Conservation (phyloP, 2,797 vertebrate genomes). For the Hydrolagus colliei region DNA sequence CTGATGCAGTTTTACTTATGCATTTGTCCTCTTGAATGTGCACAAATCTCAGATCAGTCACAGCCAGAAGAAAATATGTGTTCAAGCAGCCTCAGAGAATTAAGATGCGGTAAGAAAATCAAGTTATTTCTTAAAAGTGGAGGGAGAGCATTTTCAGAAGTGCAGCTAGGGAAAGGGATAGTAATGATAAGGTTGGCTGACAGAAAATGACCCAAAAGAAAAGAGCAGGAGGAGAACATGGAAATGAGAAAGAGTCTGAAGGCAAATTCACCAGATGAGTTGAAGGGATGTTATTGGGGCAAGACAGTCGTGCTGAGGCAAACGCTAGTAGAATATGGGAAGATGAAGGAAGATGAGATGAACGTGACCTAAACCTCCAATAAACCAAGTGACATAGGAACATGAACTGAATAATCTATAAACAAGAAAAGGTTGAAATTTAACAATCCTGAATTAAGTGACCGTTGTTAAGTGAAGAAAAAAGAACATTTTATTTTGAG, state of each 20-base stretch:
- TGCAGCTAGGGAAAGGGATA: neutral
- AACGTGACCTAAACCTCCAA: no score
- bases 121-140: neutral
- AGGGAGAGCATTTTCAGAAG: neutral
- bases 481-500: no score
- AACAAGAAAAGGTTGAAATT: no score
- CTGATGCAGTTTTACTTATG: neutral
- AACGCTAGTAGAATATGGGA: no score
- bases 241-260: neutral
- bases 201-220: neutral
- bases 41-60: neutral
- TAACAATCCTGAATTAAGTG: no score
- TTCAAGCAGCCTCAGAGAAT: neutral
- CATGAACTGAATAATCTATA: no score
- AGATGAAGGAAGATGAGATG: no score
- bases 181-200: no score
- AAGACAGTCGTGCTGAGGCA: neutral
- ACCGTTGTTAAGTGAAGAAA: no score
- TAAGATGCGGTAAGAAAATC: neutral
- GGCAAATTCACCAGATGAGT: neutral
- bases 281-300: neutral
- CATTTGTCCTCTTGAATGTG: neutral
- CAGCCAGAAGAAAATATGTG: neutral
- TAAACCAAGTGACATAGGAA: no score
- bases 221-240: neutral